These are phyloP conservation scores for Motacilla tschutschensis DNA, from an alignment of 2,113 vertebrate species.

Conservation along the genomic window DNA sequence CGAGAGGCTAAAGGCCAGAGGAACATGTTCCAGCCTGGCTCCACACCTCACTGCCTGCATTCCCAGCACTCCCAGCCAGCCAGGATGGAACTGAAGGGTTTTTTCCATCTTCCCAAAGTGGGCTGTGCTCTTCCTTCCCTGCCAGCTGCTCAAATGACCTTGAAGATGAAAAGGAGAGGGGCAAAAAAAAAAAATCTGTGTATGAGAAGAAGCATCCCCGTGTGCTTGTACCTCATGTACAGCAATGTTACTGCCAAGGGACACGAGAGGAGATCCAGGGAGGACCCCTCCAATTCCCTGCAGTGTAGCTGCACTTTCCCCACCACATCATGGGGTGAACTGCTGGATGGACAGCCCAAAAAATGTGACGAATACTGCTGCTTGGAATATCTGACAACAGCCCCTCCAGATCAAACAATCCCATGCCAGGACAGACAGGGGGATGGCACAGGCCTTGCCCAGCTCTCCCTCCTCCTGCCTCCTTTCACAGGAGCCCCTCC, in stretches of 20 bases:
- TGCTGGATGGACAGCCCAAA: not conserved
- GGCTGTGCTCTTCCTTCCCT: not conserved
- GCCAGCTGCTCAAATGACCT: not conserved
- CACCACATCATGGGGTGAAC: not conserved
- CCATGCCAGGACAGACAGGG: not conserved
- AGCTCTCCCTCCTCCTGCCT: not conserved
- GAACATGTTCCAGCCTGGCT: conserved; percentile 1
- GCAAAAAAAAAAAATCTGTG: not conserved
- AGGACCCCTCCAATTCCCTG: not conserved
- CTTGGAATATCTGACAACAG: not conserved
- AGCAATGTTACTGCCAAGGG: not conserved
- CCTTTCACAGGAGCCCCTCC: not conserved
- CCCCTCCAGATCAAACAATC: not conserved
- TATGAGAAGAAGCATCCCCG: not conserved
- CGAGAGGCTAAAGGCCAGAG: conserved; percentile 13
- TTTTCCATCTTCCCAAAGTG: conserved; percentile 1
- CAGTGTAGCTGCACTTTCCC: not conserved
- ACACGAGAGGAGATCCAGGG: not conserved
- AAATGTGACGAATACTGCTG: not conserved
- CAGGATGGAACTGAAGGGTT: not conserved
- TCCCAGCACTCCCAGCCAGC: not conserved
- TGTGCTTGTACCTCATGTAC: not conserved
- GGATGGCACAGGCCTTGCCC: not conserved
- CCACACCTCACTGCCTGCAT: not conserved
- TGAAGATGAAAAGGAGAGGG: not conserved